Conservation (phyloP, 2,888 invertebrate genomes). For the Hipparchia semele region DNA sequence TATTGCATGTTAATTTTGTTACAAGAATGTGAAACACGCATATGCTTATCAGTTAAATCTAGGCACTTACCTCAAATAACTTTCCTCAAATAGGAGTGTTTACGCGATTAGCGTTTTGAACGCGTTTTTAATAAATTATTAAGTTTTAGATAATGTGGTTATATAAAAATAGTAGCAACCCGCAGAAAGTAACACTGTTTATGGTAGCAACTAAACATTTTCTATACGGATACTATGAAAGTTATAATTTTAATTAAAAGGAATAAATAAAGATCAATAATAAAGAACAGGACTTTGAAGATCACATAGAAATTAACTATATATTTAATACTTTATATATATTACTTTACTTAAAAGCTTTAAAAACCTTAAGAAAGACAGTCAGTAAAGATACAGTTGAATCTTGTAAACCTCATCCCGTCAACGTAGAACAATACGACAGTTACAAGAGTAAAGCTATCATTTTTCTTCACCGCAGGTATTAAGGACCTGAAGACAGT, state of each 20-base stretch:
- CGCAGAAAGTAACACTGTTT: no score
- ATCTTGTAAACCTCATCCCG: no score
- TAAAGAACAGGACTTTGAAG: background rate
- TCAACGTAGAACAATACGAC: no score
- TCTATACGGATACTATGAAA: no score
- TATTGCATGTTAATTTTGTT: constrained; percentile 21
- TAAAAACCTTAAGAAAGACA: no score
- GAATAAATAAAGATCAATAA: background rate
- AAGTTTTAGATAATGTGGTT: background rate
- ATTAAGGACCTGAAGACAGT: constrained; percentile 25
- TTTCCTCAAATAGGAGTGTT: background rate
- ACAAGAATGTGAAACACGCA: constrained; percentile 2
- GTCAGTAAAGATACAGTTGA: no score
- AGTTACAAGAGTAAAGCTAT: background rate
- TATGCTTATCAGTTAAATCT: constrained; percentile 6
- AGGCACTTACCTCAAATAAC: background rate
- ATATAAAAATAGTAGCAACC: no score
- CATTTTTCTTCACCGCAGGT: background rate
- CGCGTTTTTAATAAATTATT: background rate
- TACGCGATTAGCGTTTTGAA: background rate
- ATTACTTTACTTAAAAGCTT: no score
- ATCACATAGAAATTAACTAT: no score
- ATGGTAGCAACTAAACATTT: no score
- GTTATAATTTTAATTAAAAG: no score
- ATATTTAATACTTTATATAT: no score